Conservation (phyloP, 2,888 invertebrate species). For the Microctonus brassicae region DNA sequence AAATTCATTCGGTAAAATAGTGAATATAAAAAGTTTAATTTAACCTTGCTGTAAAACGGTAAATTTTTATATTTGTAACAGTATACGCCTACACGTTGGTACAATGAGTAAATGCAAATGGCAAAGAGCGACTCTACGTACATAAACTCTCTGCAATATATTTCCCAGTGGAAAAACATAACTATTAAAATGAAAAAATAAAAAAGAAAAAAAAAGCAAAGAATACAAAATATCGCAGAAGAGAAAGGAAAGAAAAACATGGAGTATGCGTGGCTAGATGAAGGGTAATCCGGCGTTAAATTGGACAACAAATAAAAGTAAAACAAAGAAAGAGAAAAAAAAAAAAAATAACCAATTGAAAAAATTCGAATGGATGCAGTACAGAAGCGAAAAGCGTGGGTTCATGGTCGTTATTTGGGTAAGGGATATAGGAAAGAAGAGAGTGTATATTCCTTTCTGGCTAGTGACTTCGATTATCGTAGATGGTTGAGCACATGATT, state of each 20-base stretch:
- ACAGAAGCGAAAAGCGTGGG: conserved; percentile 6
- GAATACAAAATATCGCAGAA: background rate
- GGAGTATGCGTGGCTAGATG: conserved; percentile 31
- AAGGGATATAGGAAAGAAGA: conserved; percentile 25
- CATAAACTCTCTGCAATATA: conserved; percentile 15
- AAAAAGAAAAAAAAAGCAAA: background rate
- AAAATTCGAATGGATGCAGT: conserved; percentile 2
- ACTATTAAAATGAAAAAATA: background rate
- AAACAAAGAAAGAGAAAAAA: background rate
- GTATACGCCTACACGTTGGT: conserved; percentile 50
- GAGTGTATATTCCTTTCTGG: conserved; percentile 32
- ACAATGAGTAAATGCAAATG: conserved; percentile 59
- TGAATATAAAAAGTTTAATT: background rate
- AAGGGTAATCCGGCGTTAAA: conserved; percentile 36
- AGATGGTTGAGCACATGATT: conserved; percentile 33
- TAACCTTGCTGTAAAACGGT: conserved; percentile 54
- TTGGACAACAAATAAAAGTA: conserved; percentile 31
- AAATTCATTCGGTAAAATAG: no score
- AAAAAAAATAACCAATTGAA: no score
- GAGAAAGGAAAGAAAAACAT: conserved; percentile 17
- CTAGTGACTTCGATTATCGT: conserved; percentile 35
- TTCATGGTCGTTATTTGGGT: conserved; percentile 2
- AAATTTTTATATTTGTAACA: conserved; percentile 54
- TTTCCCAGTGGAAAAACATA: background rate
- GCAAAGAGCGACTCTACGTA: conserved; percentile 9